Conservation (phyloP, 2,888 invertebrate genomes). For the Xestoiulus laeticollis region DNA sequence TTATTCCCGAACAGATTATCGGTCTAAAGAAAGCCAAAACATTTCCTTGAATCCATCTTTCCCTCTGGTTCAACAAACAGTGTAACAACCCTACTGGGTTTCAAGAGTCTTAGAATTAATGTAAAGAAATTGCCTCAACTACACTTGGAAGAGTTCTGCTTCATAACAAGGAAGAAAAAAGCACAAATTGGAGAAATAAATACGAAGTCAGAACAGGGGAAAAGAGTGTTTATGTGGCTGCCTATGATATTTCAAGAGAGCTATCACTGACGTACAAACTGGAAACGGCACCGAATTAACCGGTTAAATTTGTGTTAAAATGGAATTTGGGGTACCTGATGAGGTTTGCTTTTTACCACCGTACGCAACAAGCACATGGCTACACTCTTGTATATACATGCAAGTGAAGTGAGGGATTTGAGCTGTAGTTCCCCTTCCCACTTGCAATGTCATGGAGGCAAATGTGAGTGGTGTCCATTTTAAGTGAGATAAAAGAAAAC, state of each 20-base stretch:
- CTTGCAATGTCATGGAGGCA: conserved; percentile 28
- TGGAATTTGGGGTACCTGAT: background rate
- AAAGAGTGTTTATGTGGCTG: conserved; percentile 12
- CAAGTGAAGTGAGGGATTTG: conserved; percentile 28
- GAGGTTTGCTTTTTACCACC: background rate
- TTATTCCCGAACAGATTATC: background rate
- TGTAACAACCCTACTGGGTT: conserved; percentile 21
- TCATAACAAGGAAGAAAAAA: conserved; percentile 22
- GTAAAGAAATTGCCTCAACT: conserved; percentile 13
- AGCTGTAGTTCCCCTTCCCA: conserved; percentile 28
- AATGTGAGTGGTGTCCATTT: conserved; percentile 13
- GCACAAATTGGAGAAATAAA: conserved; percentile 11
- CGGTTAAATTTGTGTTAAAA: background rate
- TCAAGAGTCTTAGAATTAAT: conserved; percentile 5
- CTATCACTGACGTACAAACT: background rate
- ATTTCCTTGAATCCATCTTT: background rate
- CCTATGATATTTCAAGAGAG: background rate
- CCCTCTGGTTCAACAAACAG: background rate
- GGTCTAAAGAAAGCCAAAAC: too few relatives aligned
- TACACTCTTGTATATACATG: conserved; percentile 22
- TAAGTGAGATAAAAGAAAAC: background rate
- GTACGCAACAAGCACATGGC: background rate
- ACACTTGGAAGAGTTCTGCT: conserved; percentile 16
- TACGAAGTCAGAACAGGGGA: background rate
- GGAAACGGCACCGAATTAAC: background rate